Percentiles rank a stretch among this genome's conserved stretches.
Evolutionary conservation across 2,797 vertebrate genomes (phyloP).

Genomic region (Mergus octosetaceus): DNA sequence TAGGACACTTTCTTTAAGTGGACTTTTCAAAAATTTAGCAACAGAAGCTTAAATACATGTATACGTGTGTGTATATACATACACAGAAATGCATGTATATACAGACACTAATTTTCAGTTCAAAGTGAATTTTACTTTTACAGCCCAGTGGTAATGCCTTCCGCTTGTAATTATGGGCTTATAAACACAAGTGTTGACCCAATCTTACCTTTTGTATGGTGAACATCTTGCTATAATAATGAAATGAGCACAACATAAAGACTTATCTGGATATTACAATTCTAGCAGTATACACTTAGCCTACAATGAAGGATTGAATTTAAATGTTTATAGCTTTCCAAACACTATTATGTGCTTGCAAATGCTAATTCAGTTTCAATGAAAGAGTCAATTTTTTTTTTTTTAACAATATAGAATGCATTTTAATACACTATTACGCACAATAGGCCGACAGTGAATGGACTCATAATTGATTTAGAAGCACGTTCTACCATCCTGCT

Average conservation of each 20-base stretch:
- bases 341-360: conserved; percentile 83
- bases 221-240: conserved; percentile 35
- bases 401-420: conserved; percentile 73
- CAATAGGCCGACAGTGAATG: conserved; percentile 79
- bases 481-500: conserved; percentile 69
- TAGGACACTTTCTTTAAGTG: neutral
- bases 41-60: neutral
- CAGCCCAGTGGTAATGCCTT: neutral
- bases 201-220: neutral
- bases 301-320: conserved; percentile 80
- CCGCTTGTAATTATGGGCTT: neutral
- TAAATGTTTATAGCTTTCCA: conserved; percentile 83
- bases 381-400: conserved; percentile 77
- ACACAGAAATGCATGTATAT: neutral
- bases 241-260: conserved; percentile 56
- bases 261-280: conserved; percentile 64
- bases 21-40: neutral
- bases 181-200: neutral
- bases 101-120: neutral
- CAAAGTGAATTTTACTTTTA: neutral
- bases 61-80: neutral
- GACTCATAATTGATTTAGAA: conserved; percentile 86
- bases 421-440: conserved; percentile 74
- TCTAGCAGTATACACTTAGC: conserved; percentile 71
- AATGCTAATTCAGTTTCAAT: conserved; percentile 87